Conservation (phyloP, 64 coral and sea anemone genomes). For the Stylophora pistillata region DNA sequence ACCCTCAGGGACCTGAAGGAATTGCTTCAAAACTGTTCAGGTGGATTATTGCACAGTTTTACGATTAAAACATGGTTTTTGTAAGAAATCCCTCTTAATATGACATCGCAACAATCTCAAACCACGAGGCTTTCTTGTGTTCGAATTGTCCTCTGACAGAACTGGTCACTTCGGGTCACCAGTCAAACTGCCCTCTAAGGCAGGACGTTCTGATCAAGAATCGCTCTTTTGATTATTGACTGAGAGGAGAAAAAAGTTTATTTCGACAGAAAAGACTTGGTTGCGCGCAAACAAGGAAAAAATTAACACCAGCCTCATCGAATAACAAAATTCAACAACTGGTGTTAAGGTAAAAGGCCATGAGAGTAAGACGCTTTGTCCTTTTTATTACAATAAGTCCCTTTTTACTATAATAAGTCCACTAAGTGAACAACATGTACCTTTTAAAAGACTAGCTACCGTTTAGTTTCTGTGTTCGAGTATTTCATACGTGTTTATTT, state of each 20-base stretch:
- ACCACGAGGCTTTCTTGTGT: conserved; percentile 41
- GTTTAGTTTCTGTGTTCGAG: not conserved
- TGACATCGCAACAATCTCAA: not conserved
- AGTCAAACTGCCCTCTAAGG: not conserved
- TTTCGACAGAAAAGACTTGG: not conserved
- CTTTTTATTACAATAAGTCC: not conserved
- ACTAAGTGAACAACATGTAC: not conserved
- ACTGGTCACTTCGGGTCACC: conserved; percentile 19
- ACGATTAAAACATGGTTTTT: not conserved
- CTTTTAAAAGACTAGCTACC: not conserved
- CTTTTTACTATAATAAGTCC: not conserved
- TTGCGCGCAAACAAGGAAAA: not conserved
- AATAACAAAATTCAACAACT: not conserved
- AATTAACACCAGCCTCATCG: not conserved
- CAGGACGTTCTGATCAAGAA: not conserved
- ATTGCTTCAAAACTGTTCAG: too few species aligned
- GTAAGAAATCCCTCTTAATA: not conserved
- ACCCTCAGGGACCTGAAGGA: too few species aligned
- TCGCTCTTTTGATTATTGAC: not conserved
- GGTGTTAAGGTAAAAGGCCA: not conserved
- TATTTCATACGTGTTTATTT: not conserved
- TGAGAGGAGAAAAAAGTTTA: not conserved
- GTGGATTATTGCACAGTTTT: not conserved
- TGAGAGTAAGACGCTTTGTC: not conserved
- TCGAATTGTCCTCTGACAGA: conserved; percentile 34